Evolutionary conservation across 2,797 vertebrate genomes (phyloP).

Genomic region (Morus bassanus): DNA sequence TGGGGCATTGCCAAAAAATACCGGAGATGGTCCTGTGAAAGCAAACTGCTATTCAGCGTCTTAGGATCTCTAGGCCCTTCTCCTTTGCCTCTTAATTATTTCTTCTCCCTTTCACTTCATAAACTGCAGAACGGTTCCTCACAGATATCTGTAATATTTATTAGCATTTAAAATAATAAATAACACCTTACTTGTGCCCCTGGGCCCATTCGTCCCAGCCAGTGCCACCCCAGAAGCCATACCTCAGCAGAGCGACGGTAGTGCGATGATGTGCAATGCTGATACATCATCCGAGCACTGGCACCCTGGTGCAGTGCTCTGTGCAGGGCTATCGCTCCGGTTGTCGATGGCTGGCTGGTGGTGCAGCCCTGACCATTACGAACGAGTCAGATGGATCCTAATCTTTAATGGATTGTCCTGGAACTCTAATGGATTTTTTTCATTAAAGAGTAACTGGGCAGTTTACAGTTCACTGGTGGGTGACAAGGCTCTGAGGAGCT

Average conservation of each 20-base stretch:
- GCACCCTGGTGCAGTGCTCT: neutral
- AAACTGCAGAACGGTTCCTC: neutral
- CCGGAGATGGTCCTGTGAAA: neutral
- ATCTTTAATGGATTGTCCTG: neutral
- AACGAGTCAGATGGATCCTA: neutral
- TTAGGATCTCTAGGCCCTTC: neutral
- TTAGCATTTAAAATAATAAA: neutral
- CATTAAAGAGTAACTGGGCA: neutral
- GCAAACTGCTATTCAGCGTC: neutral
- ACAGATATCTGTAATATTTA: neutral
- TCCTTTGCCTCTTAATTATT: neutral
- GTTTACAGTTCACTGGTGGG: neutral
- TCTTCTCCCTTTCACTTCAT: neutral
- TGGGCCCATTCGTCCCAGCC: neutral
- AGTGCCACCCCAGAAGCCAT: neutral
- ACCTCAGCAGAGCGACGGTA: neutral
- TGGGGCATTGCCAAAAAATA: neutral
- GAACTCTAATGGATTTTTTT: neutral
- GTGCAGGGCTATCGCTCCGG: neutral
- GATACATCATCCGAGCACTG: neutral
- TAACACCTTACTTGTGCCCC: neutral
- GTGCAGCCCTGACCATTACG: neutral
- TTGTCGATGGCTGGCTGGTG: neutral
- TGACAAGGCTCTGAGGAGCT: neutral
- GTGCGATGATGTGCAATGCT: rapidly evolving